phyloP scores from a whole-genome alignment of 2,113 vertebrate species.

The Puntigrus tetrazona region DNA sequence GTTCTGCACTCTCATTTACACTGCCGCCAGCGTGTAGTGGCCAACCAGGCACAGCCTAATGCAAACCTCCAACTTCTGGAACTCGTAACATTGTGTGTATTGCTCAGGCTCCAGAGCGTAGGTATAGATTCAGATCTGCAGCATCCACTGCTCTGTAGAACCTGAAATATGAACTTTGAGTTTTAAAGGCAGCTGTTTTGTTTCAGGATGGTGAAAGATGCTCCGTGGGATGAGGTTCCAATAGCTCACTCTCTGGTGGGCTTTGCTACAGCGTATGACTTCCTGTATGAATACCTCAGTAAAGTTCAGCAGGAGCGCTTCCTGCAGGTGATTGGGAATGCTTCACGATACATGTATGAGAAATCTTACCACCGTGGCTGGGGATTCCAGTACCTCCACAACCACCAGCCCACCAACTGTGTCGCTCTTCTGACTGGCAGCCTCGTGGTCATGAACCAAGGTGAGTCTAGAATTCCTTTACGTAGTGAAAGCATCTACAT shows the following conservation, averaged over 20 bases:
- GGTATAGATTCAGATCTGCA: background rate
- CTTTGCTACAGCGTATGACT: conserved; percentile 97
- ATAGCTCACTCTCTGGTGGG: conserved; percentile 95
- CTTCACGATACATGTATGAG: conserved; percentile 92
- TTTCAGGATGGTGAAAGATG: conserved; percentile 94
- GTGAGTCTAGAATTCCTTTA: conserved; percentile 68
- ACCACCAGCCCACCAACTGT: conserved; percentile 99
- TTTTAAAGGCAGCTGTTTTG: conserved; percentile 47
- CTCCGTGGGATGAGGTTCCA: conserved; percentile 96
- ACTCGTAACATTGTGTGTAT: conserved; percentile 35
- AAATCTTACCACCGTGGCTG: conserved; percentile 92
- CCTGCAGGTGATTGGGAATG: conserved; percentile 94
- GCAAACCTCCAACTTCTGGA: conserved; percentile 52
- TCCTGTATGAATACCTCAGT: conserved; percentile 89
- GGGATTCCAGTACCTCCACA: conserved; percentile 98
- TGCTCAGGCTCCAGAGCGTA: conserved; percentile 14
- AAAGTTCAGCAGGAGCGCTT: conserved; percentile 90
- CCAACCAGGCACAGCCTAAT: conserved; percentile 39
- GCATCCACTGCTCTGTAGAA: background rate
- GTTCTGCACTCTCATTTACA: conserved; percentile 67
- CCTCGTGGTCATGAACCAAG: conserved; percentile 95
- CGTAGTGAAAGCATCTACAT: conserved; percentile 2
- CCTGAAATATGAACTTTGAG: background rate
- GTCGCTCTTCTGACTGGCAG: conserved; percentile 94
- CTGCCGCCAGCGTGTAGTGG: conserved; percentile 47